Percentiles rank a stretch among this genome's conserved stretches.
Evolutionary conservation across 2,888 invertebrate species (phyloP).

Genomic region (Conus canariensis): DNA sequence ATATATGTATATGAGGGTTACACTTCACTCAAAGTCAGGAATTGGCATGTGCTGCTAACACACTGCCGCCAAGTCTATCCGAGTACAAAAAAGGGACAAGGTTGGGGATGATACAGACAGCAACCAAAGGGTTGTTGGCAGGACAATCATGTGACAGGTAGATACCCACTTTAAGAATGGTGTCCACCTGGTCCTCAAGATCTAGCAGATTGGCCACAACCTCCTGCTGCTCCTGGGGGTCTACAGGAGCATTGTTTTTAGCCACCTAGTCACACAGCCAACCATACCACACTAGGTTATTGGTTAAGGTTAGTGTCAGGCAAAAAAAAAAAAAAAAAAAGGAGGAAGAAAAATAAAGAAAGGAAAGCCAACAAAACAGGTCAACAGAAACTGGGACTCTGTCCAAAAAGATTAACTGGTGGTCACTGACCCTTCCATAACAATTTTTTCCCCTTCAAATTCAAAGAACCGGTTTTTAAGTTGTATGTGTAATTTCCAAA

Average conservation of each 20-base stretch:
- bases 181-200: conserved; percentile 67
- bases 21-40: too few relatives aligned
- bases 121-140: not conserved
- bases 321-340: not conserved
- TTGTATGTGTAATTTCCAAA: too few relatives aligned
- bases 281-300: conserved; percentile 37
- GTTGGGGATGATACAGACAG: too few relatives aligned
- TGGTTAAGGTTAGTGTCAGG: conserved; percentile 20
- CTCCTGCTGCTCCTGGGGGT: conserved; percentile 53
- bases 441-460: too few relatives aligned
- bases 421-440: too few relatives aligned
- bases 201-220: conserved; percentile 63
- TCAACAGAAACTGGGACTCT: conserved; percentile 8
- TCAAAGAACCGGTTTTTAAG: too few relatives aligned
- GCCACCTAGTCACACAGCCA: conserved; percentile 51
- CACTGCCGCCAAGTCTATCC: too few relatives aligned
- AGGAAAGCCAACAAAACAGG: not conserved
- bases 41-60: too few relatives aligned
- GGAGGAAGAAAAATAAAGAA: not conserved
- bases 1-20: too few relatives aligned
- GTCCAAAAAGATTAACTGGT: not conserved
- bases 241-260: conserved; percentile 55
- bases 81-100: too few relatives aligned
- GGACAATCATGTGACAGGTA: not conserved
- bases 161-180: conserved; percentile 60